Percentiles rank a stretch among this genome's conserved stretches.
Conservation (phyloP, 2,797 vertebrate species). For the Megaceryle alcyon region DNA sequence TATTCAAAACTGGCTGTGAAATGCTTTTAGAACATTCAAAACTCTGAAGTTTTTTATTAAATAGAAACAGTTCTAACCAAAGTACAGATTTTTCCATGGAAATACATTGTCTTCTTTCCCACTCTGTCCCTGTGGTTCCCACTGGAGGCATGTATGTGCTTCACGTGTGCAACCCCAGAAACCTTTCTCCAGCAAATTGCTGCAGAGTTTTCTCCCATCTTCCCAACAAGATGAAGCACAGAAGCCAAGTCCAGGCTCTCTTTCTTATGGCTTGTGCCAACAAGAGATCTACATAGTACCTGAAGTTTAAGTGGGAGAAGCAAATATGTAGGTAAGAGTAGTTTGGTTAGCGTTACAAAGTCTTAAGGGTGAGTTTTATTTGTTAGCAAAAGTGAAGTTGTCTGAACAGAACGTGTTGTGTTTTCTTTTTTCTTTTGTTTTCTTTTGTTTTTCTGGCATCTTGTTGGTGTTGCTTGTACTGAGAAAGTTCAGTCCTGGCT, state of each 20-base stretch:
- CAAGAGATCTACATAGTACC: accelerated
- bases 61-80: not conserved
- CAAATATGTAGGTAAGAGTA: not conserved
- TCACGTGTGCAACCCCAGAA: not conserved
- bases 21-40: not conserved
- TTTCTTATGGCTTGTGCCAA: not conserved
- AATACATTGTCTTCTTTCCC: not conserved
- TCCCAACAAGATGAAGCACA: not conserved
- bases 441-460: not conserved
- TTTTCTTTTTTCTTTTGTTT: not conserved
- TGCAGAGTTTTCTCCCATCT: not conserved
- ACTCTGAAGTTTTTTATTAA: not conserved
- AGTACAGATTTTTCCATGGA: not conserved
- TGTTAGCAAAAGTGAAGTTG: not conserved
- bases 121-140: not conserved
- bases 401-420: not conserved
- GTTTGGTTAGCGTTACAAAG: not conserved
- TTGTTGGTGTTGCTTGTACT: not conserved
- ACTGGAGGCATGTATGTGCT: accelerated
- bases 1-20: slow-evolving; percentile 16
- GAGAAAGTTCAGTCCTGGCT: not conserved
- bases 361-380: not conserved
- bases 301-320: not conserved
- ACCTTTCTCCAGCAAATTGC: not conserved
- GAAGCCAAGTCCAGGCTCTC: not conserved